A percentile compares a stretch with the other conserved stretches of the same genome.
phyloP scores from a whole-genome alignment of 2,797 vertebrate species.

The Sebastes steindachneri region DNA sequence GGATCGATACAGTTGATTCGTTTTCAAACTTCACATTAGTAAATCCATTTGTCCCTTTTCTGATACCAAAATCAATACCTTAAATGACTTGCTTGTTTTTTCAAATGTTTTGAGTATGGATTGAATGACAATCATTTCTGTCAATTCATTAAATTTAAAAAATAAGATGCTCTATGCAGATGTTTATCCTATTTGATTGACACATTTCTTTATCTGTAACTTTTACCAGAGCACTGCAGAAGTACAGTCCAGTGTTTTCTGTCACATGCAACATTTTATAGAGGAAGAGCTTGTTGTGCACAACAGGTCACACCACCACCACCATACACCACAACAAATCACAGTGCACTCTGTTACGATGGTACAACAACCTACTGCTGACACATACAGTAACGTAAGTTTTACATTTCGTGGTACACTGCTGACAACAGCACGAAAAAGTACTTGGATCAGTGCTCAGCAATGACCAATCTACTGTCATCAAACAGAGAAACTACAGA shows the following conservation, averaged over 20 bases:
- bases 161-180: not conserved
- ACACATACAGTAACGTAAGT: not conserved
- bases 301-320: not conserved
- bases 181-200: not conserved
- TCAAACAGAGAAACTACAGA: too few species aligned
- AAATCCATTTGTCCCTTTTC: conserved; percentile 11
- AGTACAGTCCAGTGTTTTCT: not conserved
- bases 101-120: not conserved
- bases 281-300: not conserved
- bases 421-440: not conserved
- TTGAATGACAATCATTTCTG: not conserved
- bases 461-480: not conserved
- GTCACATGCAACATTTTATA: not conserved
- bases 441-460: not conserved
- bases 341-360: not conserved
- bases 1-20: not conserved
- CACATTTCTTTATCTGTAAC: not conserved
- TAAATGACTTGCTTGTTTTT: not conserved
- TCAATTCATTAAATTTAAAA: not conserved
- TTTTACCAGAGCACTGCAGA: not conserved
- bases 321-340: not conserved
- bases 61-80: not conserved
- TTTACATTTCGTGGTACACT: not conserved
- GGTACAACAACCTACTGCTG: not conserved
- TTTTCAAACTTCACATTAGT: conserved; percentile 1